Evolutionary conservation across 2,888 invertebrate species (phyloP), one percentile per base, ranked within the genome.

Genomic region (Eudasyphora cyanicolor): DNA sequence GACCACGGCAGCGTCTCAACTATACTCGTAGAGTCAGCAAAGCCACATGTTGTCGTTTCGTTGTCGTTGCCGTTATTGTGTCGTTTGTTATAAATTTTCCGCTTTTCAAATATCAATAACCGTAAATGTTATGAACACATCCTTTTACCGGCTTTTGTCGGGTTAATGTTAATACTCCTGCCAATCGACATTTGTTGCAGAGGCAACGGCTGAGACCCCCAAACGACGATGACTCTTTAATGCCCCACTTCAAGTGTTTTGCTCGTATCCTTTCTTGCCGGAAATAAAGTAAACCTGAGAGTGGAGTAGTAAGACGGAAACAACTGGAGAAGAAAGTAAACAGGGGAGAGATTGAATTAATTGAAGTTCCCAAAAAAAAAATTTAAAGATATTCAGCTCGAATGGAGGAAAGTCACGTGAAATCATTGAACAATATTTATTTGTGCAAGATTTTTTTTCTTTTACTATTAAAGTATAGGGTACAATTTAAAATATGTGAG

Each of bases 81-180:
- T 81, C 79, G 90, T 87, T 89, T 85, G 89, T 89, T 90, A 90
- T 89, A 91, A 90, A 90, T 90, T 90, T 90, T 90, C 90, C 90
- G 91, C 90, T 89, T 89, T 90, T 91, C 91, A 91, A 90, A 91
- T 90, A 90, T 90, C 90, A 91, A 90, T 90, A 90, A 91, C 91
- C 88, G 90, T 90, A 90, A 90, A 90, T 90, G 91, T 90, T 91
- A 90, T 90, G 90, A 90, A 90, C 90, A 91, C 91, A 90, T 91
- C 87, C 89, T 86, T 86, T 88, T 81, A 84, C 84, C 84, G 84
- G 89, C 89, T 84, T 84, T 81, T 81, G 78, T 82, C 78, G 84
- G 80, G 83, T 80, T 82, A 81, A 81, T 74, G 82, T 79, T 83
- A 85, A 78, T 78, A 57, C 85, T 79, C 76, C 85, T 14, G 64